Conservation (phyloP, 2,888 invertebrate genomes). For the Papilio protenor region DNA sequence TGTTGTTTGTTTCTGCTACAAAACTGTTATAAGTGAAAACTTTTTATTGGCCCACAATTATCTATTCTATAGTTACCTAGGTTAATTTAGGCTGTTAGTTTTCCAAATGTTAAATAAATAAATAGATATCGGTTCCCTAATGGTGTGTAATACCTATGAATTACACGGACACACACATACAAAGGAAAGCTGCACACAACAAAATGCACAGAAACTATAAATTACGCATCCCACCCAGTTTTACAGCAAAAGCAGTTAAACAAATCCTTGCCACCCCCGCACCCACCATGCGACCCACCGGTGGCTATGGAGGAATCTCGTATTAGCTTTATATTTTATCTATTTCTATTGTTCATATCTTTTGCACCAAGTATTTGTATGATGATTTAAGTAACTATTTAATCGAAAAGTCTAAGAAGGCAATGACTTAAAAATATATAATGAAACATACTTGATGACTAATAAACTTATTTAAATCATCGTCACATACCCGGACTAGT, state of each 20-base stretch:
- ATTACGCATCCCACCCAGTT: slow-evolving; percentile 38
- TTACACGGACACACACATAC: not conserved
- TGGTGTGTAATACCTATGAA: not conserved
- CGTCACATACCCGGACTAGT: no score
- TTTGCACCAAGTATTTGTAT: slow-evolving; percentile 25
- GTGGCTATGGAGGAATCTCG: slow-evolving; percentile 19
- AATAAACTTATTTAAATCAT: no score
- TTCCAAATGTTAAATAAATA: no score
- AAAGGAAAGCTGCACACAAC: slow-evolving; percentile 24
- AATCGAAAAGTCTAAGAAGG: no score
- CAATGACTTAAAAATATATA: no score
- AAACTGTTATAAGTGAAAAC: no score
- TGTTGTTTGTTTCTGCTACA: no score
- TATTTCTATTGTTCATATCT: slow-evolving; percentile 30
- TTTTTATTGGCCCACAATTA: no score
- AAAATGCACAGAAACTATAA: slow-evolving; percentile 39
- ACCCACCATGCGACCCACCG: not conserved
- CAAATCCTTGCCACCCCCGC: slow-evolving; percentile 33
- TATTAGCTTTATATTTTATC: slow-evolving; percentile 11
- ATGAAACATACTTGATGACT: no score
- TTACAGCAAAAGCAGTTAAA: slow-evolving; percentile 35
- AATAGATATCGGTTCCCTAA: no score
- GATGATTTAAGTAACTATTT: slow-evolving; percentile 31
- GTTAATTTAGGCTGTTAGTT: no score
- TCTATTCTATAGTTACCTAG: no score